Conservation (phyloP, 2,888 invertebrate genomes). For the Diarsia dahlii region DNA sequence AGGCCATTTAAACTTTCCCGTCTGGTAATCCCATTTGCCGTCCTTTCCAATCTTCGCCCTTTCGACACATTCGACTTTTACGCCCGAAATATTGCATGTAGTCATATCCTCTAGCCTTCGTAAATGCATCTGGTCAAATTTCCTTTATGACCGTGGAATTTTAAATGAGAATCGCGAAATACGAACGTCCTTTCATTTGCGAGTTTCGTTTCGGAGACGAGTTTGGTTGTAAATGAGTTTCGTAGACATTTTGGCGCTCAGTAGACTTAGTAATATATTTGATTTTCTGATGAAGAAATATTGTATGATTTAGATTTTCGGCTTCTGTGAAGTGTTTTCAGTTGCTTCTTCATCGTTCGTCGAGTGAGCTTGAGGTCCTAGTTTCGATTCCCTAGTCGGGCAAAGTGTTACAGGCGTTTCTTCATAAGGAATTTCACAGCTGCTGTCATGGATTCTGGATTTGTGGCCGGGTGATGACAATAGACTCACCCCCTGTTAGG, state of each 20-base stretch:
- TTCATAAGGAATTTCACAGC: no score
- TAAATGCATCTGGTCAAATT: constrained; percentile 52
- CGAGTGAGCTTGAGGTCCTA: no score
- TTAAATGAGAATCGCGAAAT: constrained; percentile 39
- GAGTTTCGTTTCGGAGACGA: constrained; percentile 1
- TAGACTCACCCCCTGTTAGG: no score
- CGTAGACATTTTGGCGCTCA: not conserved
- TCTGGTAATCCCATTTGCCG: constrained; percentile 41
- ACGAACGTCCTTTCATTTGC: constrained; percentile 11
- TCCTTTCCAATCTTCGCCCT: constrained; percentile 50
- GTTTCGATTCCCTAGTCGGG: no score
- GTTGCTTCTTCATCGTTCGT: no score
- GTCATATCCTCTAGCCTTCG: constrained; percentile 16
- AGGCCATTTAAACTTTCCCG: constrained; percentile 12
- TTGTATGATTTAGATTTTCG: not conserved
- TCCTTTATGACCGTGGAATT: constrained; percentile 37
- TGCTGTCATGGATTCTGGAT: no score
- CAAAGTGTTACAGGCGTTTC: no score
- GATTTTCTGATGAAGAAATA: not conserved
- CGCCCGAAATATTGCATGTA: constrained; percentile 50
- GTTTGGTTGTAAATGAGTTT: not conserved
- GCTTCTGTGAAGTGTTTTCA: no score
- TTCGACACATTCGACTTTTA: constrained; percentile 27
- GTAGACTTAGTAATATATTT: not conserved
- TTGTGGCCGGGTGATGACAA: no score